These are phyloP conservation scores for Pseudanteris insignis DNA, from an alignment of 2,888 invertebrate genomes.

Conservation along the genomic window DNA sequence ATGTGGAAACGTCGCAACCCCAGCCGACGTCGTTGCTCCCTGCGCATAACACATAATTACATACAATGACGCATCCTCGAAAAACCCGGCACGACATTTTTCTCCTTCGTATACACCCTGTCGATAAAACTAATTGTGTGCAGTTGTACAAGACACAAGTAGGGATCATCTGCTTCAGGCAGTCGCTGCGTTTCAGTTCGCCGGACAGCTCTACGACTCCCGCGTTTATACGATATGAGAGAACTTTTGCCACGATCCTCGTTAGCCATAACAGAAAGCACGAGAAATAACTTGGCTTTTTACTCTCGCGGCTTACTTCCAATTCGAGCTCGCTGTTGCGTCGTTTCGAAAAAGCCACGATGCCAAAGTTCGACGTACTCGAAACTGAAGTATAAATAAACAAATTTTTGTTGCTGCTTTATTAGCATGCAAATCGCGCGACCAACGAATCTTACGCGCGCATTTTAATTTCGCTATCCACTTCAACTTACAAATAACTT, in stretches of 20 bases:
- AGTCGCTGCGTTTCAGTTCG: conserved; percentile 29
- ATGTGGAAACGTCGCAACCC: background rate
- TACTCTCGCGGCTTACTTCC: conserved; percentile 15
- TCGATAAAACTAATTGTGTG: conserved; percentile 44
- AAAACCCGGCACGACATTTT: conserved; percentile 14
- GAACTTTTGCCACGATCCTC: conserved; percentile 34
- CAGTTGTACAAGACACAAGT: conserved; percentile 39
- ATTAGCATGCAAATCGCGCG: no score
- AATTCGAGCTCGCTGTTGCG: conserved; percentile 17
- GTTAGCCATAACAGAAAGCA: conserved; percentile 33
- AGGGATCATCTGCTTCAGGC: conserved; percentile 42
- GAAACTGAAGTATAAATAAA: no score
- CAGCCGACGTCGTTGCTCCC: conserved; percentile 7
- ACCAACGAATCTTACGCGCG: no score
- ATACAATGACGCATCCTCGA: conserved; percentile 32
- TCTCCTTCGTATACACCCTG: conserved; percentile 33
- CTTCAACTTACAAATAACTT: no score
- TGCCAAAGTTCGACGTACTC: conserved; percentile 3
- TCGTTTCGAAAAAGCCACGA: conserved; percentile 1
- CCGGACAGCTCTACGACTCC: conserved; percentile 32
- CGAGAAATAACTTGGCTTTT: conserved; percentile 29
- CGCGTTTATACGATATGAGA: conserved; percentile 40
- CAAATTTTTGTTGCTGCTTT: no score
- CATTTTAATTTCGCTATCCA: background rate
- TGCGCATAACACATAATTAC: conserved; percentile 30